A percentile compares a stretch with the other conserved stretches of the same genome.
These are phyloP conservation scores for Poecilus cupreus DNA, from an alignment of 2,888 invertebrate genomes.

Conservation along the genomic window DNA sequence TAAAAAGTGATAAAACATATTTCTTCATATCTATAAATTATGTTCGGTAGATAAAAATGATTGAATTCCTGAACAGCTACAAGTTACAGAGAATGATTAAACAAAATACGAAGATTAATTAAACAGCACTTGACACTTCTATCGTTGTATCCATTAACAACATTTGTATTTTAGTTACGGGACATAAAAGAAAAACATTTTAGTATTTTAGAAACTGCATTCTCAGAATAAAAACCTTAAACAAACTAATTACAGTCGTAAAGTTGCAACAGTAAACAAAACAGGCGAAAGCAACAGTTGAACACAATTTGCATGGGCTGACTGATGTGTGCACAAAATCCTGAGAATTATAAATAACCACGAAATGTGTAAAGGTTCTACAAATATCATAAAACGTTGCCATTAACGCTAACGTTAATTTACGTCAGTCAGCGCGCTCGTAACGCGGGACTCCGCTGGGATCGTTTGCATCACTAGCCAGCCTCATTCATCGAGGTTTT, in stretches of 20 bases:
- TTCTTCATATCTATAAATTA: conserved; percentile 18
- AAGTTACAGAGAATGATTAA: not conserved
- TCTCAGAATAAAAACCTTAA: conserved; percentile 9
- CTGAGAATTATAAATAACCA: conserved; percentile 35
- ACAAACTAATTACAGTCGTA: conserved; percentile 21
- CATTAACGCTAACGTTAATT: conserved; percentile 54
- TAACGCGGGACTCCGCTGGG: conserved; percentile 35
- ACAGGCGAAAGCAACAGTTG: conserved; percentile 27
- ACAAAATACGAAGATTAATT: conserved; percentile 8
- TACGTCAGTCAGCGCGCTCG: conserved; percentile 46
- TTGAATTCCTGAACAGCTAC: conserved; percentile 11
- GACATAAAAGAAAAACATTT: not conserved
- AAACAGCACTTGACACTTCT: conserved; percentile 5
- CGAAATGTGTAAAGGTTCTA: conserved; percentile 46
- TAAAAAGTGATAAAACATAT: conserved; percentile 28
- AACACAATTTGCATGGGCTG: conserved; percentile 22
- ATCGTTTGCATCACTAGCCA: not conserved
- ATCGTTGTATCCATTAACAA: not conserved
- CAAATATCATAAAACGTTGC: conserved; percentile 54
- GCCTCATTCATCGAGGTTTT: conserved; percentile 24
- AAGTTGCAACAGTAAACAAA: conserved; percentile 3
- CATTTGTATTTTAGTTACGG: not conserved
- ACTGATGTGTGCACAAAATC: conserved; percentile 31
- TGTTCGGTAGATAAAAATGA: not conserved
- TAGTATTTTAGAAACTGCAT: not conserved